These are phyloP conservation scores for Ovis aries DNA, from an alignment of 2,113 vertebrate species.

Conservation along the genomic window DNA sequence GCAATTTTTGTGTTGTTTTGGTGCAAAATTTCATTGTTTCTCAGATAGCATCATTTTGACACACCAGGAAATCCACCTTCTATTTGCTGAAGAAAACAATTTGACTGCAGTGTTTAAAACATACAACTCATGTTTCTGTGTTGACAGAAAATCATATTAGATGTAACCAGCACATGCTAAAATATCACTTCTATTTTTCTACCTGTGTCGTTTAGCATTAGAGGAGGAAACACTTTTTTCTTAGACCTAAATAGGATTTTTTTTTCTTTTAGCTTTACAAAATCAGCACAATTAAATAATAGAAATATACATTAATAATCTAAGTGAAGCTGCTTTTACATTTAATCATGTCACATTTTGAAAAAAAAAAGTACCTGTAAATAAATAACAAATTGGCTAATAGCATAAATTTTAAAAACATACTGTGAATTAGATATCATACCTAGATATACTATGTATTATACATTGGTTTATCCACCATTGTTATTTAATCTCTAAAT, in stretches of 20 bases:
- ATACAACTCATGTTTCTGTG: slow-evolving; percentile 1
- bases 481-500: not conserved
- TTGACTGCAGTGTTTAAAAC: slow-evolving; percentile 53
- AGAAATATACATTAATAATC: not conserved
- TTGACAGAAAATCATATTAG: slow-evolving; percentile 46
- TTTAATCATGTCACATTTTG: not conserved
- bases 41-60: slow-evolving; percentile 44
- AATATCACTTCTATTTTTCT: slow-evolving; percentile 34
- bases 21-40: slow-evolving; percentile 47
- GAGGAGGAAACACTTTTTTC: not conserved
- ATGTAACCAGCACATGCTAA: not conserved
- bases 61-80: not conserved
- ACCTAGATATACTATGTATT: not conserved
- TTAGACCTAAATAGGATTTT: not conserved
- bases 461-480: not conserved
- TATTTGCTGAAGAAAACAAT: slow-evolving; percentile 55
- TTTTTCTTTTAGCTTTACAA: not conserved
- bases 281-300: not conserved
- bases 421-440: not conserved
- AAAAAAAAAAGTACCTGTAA: not conserved
- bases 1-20: slow-evolving; percentile 1
- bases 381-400: not conserved
- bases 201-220: not conserved
- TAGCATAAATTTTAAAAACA: not conserved
- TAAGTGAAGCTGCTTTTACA: not conserved